These are phyloP conservation scores for Suncus etruscus DNA, from an alignment of 2,113 vertebrate genomes.

Conservation along the genomic window DNA sequence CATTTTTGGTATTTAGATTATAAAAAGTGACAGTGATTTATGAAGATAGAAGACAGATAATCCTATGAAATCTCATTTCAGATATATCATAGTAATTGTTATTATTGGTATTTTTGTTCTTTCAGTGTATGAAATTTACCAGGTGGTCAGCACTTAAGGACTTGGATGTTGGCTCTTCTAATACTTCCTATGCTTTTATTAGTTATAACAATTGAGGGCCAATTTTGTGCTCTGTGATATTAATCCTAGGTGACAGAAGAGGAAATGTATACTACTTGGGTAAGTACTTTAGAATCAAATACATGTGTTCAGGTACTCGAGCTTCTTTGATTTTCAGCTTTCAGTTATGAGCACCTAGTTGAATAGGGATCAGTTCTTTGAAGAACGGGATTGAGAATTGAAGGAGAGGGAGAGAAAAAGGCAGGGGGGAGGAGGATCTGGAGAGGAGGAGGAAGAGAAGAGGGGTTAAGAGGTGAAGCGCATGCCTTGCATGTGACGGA, in stretches of 20 bases:
- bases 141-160: neutral
- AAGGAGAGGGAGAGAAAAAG: too few species aligned
- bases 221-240: neutral
- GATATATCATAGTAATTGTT: neutral
- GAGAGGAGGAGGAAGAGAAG: too few species aligned
- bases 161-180: neutral
- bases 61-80: neutral
- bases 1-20: slow-evolving; percentile 39
- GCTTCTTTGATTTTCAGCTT: neutral
- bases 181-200: neutral
- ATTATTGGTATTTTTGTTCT: neutral
- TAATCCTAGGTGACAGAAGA: neutral
- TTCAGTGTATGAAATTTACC: neutral
- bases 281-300: neutral
- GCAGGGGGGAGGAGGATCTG: too few species aligned
- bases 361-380: neutral
- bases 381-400: neutral
- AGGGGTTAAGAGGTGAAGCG: too few species aligned
- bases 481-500: too few species aligned
- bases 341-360: neutral
- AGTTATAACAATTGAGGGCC: neutral
- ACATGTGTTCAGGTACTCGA: neutral
- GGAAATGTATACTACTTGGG: neutral
- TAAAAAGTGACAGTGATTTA: slow-evolving; percentile 26
- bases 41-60: slow-evolving; percentile 13